These are phyloP conservation scores for Hydrozoanthus gracilis DNA, from an alignment of 92 coral and sea anemone genomes.

Conservation along the genomic window DNA sequence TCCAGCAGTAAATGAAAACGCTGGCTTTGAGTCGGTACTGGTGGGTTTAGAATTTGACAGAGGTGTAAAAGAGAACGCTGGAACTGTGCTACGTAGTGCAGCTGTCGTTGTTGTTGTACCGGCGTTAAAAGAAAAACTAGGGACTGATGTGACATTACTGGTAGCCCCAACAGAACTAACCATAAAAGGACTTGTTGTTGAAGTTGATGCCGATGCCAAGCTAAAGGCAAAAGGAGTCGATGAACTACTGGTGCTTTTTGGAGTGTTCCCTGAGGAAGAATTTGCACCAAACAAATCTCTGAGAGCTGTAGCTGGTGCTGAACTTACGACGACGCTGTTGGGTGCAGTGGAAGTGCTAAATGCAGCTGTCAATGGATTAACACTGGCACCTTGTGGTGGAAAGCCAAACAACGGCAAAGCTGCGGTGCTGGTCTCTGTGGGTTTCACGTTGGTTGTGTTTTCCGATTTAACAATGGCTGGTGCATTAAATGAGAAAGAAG, in stretches of 20 bases:
- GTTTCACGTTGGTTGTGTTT: not conserved
- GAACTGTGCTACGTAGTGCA: not conserved
- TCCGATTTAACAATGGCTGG: constrained; percentile 4
- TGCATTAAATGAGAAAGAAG: constrained; percentile 27
- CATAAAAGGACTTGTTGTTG: constrained; percentile 22
- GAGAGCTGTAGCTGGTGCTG: not conserved
- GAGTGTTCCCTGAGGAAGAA: not conserved
- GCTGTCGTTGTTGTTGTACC: constrained; percentile 3
- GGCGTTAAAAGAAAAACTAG: constrained; percentile 27
- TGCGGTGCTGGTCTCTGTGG: constrained; percentile 32
- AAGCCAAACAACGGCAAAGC: not conserved
- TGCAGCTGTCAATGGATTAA: constrained; percentile 5
- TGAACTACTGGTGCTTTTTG: constrained; percentile 2
- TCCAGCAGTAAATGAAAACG: constrained; percentile 17
- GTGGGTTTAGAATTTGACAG: constrained; percentile 1
- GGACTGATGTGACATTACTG: not conserved
- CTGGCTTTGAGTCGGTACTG: constrained; percentile 21
- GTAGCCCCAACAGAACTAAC: not conserved
- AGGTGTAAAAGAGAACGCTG: constrained; percentile 18
- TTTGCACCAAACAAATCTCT: constrained; percentile 4
- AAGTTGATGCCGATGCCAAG: not conserved
- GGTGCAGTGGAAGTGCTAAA: constrained; percentile 15
- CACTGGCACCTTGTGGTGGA: not conserved
- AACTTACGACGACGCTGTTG: not conserved
- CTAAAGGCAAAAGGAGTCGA: constrained; percentile 19